Evolutionary conservation across 2,113 vertebrate species (phyloP), one percentile per base, ranked within the genome.

Genomic region (Mirounga angustirostris): DNA sequence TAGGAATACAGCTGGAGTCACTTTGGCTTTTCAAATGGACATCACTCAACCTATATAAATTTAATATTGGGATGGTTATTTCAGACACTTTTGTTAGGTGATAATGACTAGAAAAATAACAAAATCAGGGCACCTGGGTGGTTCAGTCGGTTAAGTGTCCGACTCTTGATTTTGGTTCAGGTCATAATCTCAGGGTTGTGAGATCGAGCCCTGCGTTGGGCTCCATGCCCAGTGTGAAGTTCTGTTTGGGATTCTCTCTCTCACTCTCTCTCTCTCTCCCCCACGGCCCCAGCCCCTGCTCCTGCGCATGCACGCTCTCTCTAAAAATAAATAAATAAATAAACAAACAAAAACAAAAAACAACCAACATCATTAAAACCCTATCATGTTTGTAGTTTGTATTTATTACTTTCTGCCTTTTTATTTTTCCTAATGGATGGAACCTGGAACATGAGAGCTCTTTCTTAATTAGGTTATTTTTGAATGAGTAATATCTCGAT

Each of bases 1-100:
- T 36, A 94, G 58, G 24, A 79, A 56, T 58, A 85, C n/a, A 90
- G 40, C 11, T 69, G 71, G 40, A 74, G 61, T 89, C 9, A 8
- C 12, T 82, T 24, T 94, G 30, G 4, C 3, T 89, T 97, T 94
- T 96, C 73, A 82, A 91, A n/a, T 24, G 50, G 61, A 95, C 40
- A 85, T 2, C 16, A 59, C 28, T 63, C 5, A 78, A 11, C 74
- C 18, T 87, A 5, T 22, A 3, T 73, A 92, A 96, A 96, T 24
- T 63, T 15, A 94, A 61, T 33, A 14, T 52, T 36, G 24, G 10
- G 21, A 36, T 67, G 22, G 10, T 52, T 65, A 94, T 83, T 89
- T 50, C 65, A 80, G 59, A 1, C 19, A 92, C 16, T 73, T 73
- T 93, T 33, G 12, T 81, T 12, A 65, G 16, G 2, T 76, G 74